A percentile compares a stretch with the other conserved stretches of the same genome.
Evolutionary conservation across 2,113 vertebrate species (phyloP).

Genomic region (Ceyx cyanopectus): DNA sequence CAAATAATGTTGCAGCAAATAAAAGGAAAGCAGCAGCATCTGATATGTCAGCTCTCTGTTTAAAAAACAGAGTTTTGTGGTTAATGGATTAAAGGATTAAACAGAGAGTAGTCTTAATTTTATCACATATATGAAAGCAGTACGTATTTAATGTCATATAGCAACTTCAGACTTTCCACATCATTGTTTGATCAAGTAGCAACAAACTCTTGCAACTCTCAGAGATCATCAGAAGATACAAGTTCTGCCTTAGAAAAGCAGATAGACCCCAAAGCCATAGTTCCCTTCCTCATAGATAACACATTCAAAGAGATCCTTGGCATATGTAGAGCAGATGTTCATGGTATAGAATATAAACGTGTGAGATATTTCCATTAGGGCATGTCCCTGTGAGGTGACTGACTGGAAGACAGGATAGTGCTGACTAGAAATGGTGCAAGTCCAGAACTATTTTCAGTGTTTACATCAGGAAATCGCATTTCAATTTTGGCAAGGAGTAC

Average conservation of each 20-base stretch:
- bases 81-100: background rate
- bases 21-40: background rate
- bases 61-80: background rate
- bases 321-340: constrained; percentile 31
- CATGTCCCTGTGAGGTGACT: background rate
- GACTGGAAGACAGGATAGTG: background rate
- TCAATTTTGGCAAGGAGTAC: too few species aligned
- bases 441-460: background rate
- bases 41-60: background rate
- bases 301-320: background rate
- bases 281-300: background rate
- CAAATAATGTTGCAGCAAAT: background rate
- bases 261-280: background rate
- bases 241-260: background rate
- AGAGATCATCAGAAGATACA: background rate
- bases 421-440: background rate
- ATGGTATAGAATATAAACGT: background rate
- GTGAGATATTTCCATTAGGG: background rate
- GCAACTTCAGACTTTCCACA: background rate
- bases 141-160: background rate
- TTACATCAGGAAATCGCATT: too few species aligned
- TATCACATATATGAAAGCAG: background rate
- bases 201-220: background rate
- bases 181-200: background rate
- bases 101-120: background rate